Percentiles rank a stretch among this genome's conserved stretches.
Evolutionary conservation across 2,797 vertebrate genomes (phyloP).

Genomic region (Myiotriccus ornatus): DNA sequence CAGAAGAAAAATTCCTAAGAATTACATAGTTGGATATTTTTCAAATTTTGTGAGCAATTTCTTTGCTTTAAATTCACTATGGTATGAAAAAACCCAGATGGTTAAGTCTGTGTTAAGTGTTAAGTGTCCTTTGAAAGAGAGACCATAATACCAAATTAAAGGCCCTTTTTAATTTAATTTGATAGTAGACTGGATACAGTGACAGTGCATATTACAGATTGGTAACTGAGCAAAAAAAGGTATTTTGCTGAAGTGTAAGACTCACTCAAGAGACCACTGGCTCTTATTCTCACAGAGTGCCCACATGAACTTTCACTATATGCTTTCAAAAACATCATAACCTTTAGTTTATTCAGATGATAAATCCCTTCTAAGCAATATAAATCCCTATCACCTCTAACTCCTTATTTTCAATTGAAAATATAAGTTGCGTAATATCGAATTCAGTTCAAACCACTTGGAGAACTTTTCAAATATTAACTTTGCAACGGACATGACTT

Average conservation of each 20-base stretch:
- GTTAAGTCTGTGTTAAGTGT: too few species aligned
- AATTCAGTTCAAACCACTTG: conserved; percentile 26
- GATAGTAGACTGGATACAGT: background rate
- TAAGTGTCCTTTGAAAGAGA: background rate
- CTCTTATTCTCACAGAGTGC: background rate
- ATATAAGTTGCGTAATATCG: background rate
- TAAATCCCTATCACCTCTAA: background rate
- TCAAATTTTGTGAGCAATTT: background rate
- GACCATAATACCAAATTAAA: background rate
- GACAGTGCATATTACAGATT: background rate
- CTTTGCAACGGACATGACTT: background rate
- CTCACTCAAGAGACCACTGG: background rate
- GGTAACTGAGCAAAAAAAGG: background rate
- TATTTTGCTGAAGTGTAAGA: background rate
- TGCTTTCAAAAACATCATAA: background rate
- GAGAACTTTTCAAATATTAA: conserved; percentile 36
- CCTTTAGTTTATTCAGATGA: background rate
- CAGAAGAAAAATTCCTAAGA: background rate
- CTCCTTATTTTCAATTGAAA: background rate
- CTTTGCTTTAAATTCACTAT: background rate
- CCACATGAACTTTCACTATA: background rate
- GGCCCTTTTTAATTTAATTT: background rate
- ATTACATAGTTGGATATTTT: background rate
- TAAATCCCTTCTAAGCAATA: background rate
- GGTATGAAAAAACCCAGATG: background rate